Evolutionary conservation across 2,888 invertebrate genomes (phyloP), one percentile per base, ranked within the genome.

Genomic region (Netelia inedita): DNA sequence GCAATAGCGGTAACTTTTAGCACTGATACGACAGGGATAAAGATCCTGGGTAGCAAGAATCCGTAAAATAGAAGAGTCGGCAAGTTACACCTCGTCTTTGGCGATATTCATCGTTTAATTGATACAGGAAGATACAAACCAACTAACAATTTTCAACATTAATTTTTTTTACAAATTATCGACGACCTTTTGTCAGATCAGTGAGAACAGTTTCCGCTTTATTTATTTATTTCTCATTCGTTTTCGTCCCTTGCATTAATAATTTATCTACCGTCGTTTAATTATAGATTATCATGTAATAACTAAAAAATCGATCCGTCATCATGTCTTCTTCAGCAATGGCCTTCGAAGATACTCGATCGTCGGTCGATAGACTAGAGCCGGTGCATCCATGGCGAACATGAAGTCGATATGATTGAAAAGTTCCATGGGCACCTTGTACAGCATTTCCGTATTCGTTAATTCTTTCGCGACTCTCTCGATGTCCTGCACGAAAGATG

Each of bases 401-500:
- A 83, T 87, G 46, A 91, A 92, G 61, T 91, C 90, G 46, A 91
- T 89, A 72, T 91, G 92, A 85, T 91, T 92, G 81, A 92, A 92
- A 2, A 89, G 74, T 2, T 90, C 85, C 72, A 89, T 85, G 1
- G 89, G 90, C 11, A 92, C 88, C 86, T 88, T 87, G 79, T 90
- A 87, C 6, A 87, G 43, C 69, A 90, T 16, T 50, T 85, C 85
- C 1, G 95, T 94, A 88, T 94, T 95, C 79, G 95, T 95, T 85
- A 95, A 94, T 91, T 94, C 94, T 11, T 90, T 92, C 57, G 94
- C 95, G 28, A 96, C 91, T 80, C 94, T 94, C 76, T 95, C 94
- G 1, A 96, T 95, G 89, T 96, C 96, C 95, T 95, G 87, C 50
- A 93, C 93, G 84, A 86, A 82, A 78, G 81, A 72, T n/a, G 46